Conservation (phyloP, 2,888 invertebrate species). For the Frankliniella fusca region DNA sequence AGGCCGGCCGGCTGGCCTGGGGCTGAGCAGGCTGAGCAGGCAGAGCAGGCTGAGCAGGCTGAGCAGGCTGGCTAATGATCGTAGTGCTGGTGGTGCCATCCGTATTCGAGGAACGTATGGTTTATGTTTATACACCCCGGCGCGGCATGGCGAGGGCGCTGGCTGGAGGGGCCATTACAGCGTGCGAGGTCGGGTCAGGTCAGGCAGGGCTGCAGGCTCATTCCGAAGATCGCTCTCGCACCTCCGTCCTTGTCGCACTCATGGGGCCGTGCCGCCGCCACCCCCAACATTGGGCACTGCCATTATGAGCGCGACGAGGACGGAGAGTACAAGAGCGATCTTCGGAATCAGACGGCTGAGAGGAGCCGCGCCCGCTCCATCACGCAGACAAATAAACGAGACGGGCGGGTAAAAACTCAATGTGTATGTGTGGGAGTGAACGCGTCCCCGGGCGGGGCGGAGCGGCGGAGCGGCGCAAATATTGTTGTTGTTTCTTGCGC, state of each 20-base stretch:
- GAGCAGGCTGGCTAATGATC: not conserved
- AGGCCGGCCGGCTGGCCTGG: not conserved
- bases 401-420: not conserved
- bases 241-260: no score
- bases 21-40: not conserved
- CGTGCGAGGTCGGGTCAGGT: not conserved
- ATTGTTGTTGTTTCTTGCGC: not conserved
- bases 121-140: slow-evolving; percentile 16
- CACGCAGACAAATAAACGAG: not conserved
- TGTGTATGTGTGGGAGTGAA: no score
- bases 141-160: not conserved
- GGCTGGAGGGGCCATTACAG: not conserved
- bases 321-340: no score
- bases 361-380: not conserved
- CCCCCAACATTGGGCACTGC: no score
- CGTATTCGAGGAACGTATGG: slow-evolving; percentile 4
- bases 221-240: no score
- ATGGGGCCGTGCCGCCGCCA: no score
- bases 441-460: no score
- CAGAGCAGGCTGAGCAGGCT: not conserved
- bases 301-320: no score
- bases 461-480: not conserved
- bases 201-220: no score
- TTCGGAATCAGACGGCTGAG: no score
- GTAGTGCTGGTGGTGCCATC: not conserved